phyloP scores from a whole-genome alignment of 1,140 invertebrate species.

The Bombus sibiricus region DNA sequence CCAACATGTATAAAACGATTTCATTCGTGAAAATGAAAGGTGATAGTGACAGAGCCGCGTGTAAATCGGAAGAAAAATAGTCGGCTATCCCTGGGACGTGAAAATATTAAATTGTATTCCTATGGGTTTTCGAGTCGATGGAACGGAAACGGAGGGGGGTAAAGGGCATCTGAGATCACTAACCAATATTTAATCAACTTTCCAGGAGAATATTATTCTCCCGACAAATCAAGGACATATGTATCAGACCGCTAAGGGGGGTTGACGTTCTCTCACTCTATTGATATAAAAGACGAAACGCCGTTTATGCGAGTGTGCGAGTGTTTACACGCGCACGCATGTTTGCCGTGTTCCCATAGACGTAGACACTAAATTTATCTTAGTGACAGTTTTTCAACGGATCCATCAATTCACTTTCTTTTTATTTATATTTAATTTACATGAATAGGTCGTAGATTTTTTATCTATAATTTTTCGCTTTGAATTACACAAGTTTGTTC shows the following conservation, averaged over 20 bases:
- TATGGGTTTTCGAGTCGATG: conserved; percentile 62
- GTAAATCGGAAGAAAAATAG: conserved; percentile 57
- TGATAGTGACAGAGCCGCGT: background rate
- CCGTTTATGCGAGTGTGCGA: conserved; percentile 33
- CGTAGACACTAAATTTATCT: background rate
- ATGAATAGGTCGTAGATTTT: too few species aligned
- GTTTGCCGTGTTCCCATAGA: conserved; percentile 23
- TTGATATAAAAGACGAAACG: conserved; percentile 61
- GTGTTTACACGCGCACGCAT: background rate
- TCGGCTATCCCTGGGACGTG: conserved; percentile 53
- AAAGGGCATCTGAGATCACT: conserved; percentile 63
- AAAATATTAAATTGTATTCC: conserved; percentile 77
- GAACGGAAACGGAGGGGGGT: conserved; percentile 60
- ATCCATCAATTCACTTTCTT: background rate
- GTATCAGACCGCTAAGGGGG: conserved; percentile 69
- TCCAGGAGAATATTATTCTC: conserved; percentile 80
- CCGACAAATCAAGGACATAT: conserved; percentile 81
- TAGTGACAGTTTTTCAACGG: background rate
- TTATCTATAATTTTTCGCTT: too few species aligned
- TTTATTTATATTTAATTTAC: background rate
- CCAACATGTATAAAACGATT: background rate
- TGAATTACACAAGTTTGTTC: too few species aligned
- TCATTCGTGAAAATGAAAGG: background rate
- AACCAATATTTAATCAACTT: conserved; percentile 82
- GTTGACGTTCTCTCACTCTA: conserved; percentile 57